phyloP scores from a whole-genome alignment of 2,797 vertebrate genomes.

The Cossypha polioptera region DNA sequence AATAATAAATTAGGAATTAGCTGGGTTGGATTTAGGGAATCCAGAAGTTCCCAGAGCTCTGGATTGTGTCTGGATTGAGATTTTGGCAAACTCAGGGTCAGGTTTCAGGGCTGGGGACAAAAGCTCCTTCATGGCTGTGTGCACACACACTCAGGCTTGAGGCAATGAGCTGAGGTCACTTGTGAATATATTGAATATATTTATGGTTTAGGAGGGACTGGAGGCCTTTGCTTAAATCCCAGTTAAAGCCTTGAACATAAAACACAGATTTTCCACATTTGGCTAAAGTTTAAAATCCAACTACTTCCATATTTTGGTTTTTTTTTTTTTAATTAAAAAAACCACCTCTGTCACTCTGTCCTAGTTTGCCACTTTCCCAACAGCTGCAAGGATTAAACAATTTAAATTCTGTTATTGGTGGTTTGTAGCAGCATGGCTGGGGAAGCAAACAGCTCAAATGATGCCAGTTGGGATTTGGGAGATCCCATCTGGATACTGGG shows the following conservation, averaged over 20 bases:
- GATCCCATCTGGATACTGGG: neutral
- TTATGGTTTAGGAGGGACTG: neutral
- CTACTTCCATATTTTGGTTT: neutral
- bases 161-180: neutral
- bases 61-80: neutral
- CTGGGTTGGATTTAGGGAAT: neutral
- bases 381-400: neutral
- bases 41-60: neutral
- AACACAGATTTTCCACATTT: neutral
- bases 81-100: neutral
- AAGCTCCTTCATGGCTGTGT: neutral
- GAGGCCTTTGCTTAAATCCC: neutral
- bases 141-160: neutral
- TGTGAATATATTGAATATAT: neutral
- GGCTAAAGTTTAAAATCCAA: neutral
- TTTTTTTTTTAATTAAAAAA: neutral
- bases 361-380: neutral
- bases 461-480: neutral
- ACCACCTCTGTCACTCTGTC: neutral
- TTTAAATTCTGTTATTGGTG: neutral
- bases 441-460: neutral
- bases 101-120: neutral
- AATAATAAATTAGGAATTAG: neutral
- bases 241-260: rapidly evolving
- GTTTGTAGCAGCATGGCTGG: neutral